Base-by-base conservation (phyloP, 2,888 invertebrate species). In the Coronaproctus castanopsis region DNA sequence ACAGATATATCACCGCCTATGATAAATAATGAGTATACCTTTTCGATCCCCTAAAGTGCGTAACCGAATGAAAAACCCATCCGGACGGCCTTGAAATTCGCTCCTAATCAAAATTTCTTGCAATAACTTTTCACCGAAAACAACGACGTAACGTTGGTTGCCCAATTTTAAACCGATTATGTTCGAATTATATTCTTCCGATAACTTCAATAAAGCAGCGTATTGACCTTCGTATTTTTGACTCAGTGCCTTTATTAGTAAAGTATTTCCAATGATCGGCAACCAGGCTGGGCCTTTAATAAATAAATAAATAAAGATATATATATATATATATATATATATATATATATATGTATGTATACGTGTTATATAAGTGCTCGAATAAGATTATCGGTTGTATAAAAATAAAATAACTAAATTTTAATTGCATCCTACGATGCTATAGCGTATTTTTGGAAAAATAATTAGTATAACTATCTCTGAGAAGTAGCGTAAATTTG, bases 1-100 rank as follows among this genome's bases (percentile, higher is more conserved):
- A n/a, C n/a, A n/a, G n/a, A n/a, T n/a, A n/a, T n/a, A n/a, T n/a
- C n/a, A n/a, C n/a, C n/a, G n/a, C n/a, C n/a, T n/a, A n/a, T n/a
- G n/a, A n/a, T n/a, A n/a, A n/a, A n/a, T n/a, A n/a, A n/a, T n/a
- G n/a, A n/a, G n/a, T 64, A 65, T 61, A 77, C 79, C 79, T 72
- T 73, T 75, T 63, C 71, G 74, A 1, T 76, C 74, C 22, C 82
- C 82, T 76, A 83, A 76, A 19, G 79, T 79, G 23, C 83, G 73
- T 18, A 83, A 67, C 24, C 77, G 73, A 19, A 78, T 70, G 65
- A 83, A 83, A 66, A 81, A 80, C 62, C 77, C 79, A 67, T 82
- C 77, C 0, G 84, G 84, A 21, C 84, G 71, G 8, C 62, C 81
- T 61, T 79, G 78, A 64, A 76, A 83, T 21, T 78, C 79, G 58